Conservation (phyloP, 2,113 vertebrate genomes). For the Gopherus flavomarginatus region DNA sequence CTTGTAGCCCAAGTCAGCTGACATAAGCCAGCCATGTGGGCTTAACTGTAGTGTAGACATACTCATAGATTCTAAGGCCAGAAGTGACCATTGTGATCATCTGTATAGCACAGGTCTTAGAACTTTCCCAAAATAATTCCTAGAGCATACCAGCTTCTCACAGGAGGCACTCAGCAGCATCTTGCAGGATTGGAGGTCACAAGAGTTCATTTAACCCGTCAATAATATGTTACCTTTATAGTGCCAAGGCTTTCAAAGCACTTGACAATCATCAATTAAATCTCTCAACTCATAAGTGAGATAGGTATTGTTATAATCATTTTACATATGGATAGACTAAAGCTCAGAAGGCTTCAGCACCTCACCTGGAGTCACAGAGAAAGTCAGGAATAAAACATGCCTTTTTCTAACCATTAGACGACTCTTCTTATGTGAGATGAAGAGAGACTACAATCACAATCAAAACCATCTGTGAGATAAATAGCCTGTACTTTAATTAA, state of each 20-base stretch:
- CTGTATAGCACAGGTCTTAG: not conserved
- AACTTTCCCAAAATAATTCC: not conserved
- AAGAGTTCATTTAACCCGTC: not conserved
- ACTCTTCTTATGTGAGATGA: not conserved
- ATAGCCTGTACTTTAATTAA: too few species aligned
- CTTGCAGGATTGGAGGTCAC: not conserved
- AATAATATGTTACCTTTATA: not conserved
- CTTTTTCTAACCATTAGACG: not conserved
- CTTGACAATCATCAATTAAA: not conserved
- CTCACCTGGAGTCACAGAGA: not conserved
- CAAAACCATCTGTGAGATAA: not conserved
- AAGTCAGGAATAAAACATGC: not conserved
- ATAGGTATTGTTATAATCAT: not conserved
- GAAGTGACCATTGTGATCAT: not conserved
- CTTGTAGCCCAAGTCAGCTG: not conserved
- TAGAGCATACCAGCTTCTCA: not conserved
- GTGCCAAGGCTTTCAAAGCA: not conserved
- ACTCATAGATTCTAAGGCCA: not conserved
- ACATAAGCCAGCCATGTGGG: not conserved
- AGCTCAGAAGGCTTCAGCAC: not conserved
- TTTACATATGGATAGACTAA: not conserved
- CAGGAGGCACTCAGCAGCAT: not conserved
- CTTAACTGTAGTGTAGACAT: not conserved
- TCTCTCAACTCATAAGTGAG: accelerated
- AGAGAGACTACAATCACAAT: not conserved